Evolutionary conservation across 2,113 vertebrate genomes (phyloP).

Genomic region (Bubo bubo): DNA sequence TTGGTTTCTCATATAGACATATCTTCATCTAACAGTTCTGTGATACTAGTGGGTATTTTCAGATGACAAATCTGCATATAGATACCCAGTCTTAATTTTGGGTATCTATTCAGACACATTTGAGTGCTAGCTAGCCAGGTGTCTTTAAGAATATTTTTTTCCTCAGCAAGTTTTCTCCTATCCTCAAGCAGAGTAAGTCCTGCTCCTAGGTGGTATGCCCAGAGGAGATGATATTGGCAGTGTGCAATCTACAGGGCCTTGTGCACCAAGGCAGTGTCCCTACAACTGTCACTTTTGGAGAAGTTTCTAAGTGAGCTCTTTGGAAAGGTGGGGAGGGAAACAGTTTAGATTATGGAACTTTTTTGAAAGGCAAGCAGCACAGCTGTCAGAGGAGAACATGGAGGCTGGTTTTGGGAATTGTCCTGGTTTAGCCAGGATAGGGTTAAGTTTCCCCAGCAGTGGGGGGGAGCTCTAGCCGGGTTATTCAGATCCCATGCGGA

Average conservation of each 20-base stretch:
- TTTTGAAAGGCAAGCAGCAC: background rate
- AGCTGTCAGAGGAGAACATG: background rate
- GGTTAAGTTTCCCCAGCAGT: no score
- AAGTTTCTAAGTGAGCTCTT: background rate
- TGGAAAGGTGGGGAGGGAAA: background rate
- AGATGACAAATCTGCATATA: background rate
- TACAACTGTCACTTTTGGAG: background rate
- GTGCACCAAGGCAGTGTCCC: accelerated
- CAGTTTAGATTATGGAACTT: background rate
- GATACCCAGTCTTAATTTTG: background rate
- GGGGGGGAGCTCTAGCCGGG: no score
- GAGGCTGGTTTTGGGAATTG: background rate
- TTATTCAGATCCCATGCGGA: no score
- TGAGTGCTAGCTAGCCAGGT: background rate
- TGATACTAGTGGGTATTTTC: background rate
- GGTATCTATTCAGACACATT: background rate
- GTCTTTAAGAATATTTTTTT: background rate
- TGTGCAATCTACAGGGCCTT: background rate
- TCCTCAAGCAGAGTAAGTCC: background rate
- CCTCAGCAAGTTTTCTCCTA: background rate
- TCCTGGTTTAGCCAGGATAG: no score
- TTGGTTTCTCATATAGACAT: accelerated
- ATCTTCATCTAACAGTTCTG: background rate
- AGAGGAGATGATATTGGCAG: background rate
- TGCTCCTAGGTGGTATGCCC: background rate